Conservation (phyloP, 2,797 vertebrate genomes). For the Apogon talboti region DNA sequence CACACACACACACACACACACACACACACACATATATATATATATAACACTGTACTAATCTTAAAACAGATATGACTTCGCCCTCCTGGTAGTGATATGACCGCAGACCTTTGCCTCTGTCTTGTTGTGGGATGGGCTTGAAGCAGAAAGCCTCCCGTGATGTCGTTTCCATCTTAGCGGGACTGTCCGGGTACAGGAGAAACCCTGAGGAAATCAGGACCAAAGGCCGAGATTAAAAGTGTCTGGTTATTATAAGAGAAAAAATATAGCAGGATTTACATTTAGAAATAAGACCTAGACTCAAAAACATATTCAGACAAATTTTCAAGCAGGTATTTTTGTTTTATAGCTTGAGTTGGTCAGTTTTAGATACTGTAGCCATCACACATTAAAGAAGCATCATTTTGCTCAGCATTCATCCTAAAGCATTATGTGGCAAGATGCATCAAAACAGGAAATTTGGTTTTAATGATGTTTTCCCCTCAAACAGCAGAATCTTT, state of each 20-base stretch:
- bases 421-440: no score
- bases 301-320: slow-evolving; percentile 2
- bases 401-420: no score
- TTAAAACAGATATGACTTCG: slow-evolving; percentile 33
- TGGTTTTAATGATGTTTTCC: no score
- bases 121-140: slow-evolving; percentile 41
- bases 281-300: not conserved
- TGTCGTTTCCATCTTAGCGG: slow-evolving; percentile 77
- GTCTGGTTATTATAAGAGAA: no score
- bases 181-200: slow-evolving; percentile 78
- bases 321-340: not conserved
- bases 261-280: not conserved
- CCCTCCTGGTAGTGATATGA: slow-evolving; percentile 59
- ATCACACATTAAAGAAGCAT: no score
- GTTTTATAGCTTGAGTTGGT: not conserved
- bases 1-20: slow-evolving; percentile 8
- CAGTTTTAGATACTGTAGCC: no score
- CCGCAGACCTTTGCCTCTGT: slow-evolving; percentile 60
- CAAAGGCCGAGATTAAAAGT: not conserved
- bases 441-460: no score
- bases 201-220: slow-evolving; percentile 53
- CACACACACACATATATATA: slow-evolving; percentile 15
- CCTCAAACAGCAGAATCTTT: no score
- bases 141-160: slow-evolving; percentile 74
- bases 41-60: slow-evolving; percentile 10